phyloP scores from a whole-genome alignment of 2,888 invertebrate genomes.

The Macropis europaea region DNA sequence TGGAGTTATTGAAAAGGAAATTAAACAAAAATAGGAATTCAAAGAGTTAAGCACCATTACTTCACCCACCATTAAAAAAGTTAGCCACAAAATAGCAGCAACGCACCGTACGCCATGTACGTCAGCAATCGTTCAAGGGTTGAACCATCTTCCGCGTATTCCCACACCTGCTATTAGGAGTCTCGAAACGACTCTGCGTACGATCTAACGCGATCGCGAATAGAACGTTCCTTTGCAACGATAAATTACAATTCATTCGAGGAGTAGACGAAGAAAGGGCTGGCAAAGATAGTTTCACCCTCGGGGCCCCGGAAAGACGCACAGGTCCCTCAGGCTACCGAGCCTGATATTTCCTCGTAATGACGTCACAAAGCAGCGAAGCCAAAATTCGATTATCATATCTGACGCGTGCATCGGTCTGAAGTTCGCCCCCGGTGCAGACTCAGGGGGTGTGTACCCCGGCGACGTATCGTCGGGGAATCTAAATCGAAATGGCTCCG shows the following conservation, averaged over 20 bases:
- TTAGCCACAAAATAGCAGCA: too few relatives aligned
- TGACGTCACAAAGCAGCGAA: conserved; percentile 46
- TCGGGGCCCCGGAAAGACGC: not conserved
- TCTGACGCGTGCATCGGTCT: conserved; percentile 55
- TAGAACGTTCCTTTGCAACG: not conserved
- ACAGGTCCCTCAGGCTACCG: not conserved
- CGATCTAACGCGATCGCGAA: not conserved
- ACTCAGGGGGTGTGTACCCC: not conserved
- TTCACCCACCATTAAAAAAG: too few relatives aligned
- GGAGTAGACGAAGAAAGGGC: not conserved
- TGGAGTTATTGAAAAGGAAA: too few relatives aligned
- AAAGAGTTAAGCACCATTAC: too few relatives aligned
- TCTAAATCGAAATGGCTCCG: conserved; percentile 52
- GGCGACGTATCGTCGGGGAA: conserved; percentile 38
- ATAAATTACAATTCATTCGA: conserved; percentile 4
- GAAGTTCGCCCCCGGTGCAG: conserved; percentile 8
- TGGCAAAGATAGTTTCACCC: not conserved
- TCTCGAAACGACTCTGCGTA: too few relatives aligned
- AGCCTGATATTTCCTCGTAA: conserved; percentile 23
- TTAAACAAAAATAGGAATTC: too few relatives aligned
- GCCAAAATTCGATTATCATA: conserved; percentile 61
- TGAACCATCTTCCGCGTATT: too few relatives aligned
- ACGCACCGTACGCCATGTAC: too few relatives aligned
- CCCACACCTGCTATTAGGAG: too few relatives aligned
- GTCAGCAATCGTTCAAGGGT: too few relatives aligned